A percentile compares a stretch with the other conserved stretches of the same genome.
These are phyloP conservation scores for Cybosia mesomella DNA, from an alignment of 2,888 invertebrate genomes.

Conservation along the genomic window DNA sequence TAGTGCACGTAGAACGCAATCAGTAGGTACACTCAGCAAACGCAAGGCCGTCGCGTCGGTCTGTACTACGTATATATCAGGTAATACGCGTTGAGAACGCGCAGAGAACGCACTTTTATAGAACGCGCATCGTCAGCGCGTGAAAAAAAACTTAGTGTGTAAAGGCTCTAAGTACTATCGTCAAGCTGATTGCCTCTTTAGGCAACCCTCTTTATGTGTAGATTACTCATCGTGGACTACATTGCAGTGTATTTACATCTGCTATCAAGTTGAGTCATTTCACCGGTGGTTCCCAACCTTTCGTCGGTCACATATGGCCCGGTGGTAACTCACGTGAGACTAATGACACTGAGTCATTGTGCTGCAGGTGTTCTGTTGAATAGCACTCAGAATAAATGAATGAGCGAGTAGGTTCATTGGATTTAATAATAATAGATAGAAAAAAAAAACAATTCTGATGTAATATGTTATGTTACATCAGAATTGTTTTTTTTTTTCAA, in stretches of 20 bases:
- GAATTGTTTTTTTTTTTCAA: too few relatives aligned
- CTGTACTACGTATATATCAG: too few relatives aligned
- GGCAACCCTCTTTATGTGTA: conserved; percentile 23
- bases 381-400: conserved; percentile 27
- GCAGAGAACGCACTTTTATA: too few relatives aligned
- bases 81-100: too few relatives aligned
- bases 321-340: conserved; percentile 40
- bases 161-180: too few relatives aligned
- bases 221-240: conserved; percentile 44
- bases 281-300: conserved; percentile 59
- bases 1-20: too few relatives aligned
- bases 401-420: conserved; percentile 25
- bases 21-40: too few relatives aligned
- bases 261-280: conserved; percentile 54
- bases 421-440: neutral
- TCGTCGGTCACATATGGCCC: conserved; percentile 56
- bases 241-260: conserved; percentile 42
- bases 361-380: conserved; percentile 54
- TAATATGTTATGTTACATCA: too few relatives aligned
- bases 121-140: too few relatives aligned
- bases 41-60: too few relatives aligned
- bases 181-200: conserved; percentile 22
- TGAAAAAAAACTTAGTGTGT: too few relatives aligned
- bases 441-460: neutral
- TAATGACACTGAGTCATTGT: conserved; percentile 51